phyloP scores from a whole-genome alignment of 2,888 invertebrate genomes.

The Cactoblastis cactorum region DNA sequence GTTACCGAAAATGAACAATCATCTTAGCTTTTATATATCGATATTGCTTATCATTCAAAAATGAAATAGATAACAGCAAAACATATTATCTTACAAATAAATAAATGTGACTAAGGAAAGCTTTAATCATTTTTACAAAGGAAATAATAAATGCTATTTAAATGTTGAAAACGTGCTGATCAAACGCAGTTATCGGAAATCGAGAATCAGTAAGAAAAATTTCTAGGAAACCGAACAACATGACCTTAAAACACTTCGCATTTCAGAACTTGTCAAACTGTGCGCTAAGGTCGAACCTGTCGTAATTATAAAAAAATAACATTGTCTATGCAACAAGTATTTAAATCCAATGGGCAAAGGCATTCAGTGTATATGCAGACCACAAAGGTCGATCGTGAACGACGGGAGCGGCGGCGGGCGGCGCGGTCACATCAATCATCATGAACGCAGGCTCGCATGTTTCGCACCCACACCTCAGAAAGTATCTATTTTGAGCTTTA shows the following conservation, averaged over 20 bases:
- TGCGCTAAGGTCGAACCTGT: not conserved
- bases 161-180: not conserved
- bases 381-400: constrained; percentile 15
- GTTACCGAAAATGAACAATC: not conserved
- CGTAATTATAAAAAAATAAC: not conserved
- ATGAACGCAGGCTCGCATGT: not conserved
- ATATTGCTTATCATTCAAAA: too few species aligned
- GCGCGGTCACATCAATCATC: constrained; percentile 5
- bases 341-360: not conserved
- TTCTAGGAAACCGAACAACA: not conserved
- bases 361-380: not conserved
- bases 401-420: not conserved
- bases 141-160: not conserved
- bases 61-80: too few species aligned
- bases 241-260: not conserved
- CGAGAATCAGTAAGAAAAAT: not conserved
- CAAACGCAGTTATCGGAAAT: not conserved
- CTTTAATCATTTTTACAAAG: too few species aligned
- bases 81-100: too few species aligned
- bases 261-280: not conserved
- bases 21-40: too few species aligned
- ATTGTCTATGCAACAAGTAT: not conserved
- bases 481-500: too few species aligned
- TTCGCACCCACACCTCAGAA: not conserved
- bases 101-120: too few species aligned